Conservation (phyloP, 2,113 vertebrate species). For the Nothocercus julius region DNA sequence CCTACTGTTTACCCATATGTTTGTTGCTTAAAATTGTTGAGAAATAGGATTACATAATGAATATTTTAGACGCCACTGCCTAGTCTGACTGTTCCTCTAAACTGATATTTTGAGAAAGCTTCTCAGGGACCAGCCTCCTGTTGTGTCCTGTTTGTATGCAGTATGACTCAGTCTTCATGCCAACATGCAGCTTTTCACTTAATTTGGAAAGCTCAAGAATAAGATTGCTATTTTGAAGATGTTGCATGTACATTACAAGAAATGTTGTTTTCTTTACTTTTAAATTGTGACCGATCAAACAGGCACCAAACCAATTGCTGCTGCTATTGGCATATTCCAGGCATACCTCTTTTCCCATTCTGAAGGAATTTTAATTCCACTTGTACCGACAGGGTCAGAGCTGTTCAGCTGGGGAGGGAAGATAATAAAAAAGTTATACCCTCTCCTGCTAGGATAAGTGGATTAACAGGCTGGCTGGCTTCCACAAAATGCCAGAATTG, state of each 20-base stretch:
- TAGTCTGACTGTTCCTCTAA: conserved; percentile 34
- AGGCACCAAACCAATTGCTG: not conserved
- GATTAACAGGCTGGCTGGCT: not conserved
- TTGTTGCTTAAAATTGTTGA: conserved; percentile 19
- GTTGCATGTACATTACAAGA: not conserved
- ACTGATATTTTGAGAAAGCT: conserved; percentile 60
- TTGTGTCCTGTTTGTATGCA: conserved; percentile 69
- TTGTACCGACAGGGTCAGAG: not conserved
- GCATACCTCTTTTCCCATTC: not conserved
- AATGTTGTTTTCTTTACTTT: not conserved
- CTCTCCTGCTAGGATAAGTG: not conserved
- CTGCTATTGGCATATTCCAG: not conserved
- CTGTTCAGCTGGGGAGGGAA: not conserved
- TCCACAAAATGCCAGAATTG: not conserved
- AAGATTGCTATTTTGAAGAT: not conserved
- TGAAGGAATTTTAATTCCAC: not conserved
- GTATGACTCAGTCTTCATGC: conserved; percentile 55
- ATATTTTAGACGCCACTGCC: conserved; percentile 8
- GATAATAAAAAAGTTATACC: not conserved
- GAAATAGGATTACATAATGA: conserved; percentile 37
- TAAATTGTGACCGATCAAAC: not conserved
- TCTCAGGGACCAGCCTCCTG: conserved; percentile 54
- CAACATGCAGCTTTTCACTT: conserved; percentile 25
- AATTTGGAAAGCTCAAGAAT: conserved; percentile 35
- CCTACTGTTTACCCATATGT: conserved; percentile 20